Evolutionary conservation across 2,797 vertebrate genomes (phyloP).

Genomic region (Cryptoblepharus egeriae): DNA sequence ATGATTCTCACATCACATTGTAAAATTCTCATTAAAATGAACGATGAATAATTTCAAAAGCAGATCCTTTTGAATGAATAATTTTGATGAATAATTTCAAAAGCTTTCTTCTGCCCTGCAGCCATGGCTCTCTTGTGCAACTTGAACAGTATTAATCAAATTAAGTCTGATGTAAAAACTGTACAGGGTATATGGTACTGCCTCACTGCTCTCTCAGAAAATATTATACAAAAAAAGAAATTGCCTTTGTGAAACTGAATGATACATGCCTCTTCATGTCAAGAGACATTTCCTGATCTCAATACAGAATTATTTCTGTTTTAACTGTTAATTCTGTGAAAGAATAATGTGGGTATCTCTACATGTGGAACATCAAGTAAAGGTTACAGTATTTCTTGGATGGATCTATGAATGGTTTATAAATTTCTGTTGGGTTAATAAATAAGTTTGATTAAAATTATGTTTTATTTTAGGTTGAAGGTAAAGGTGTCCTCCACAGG

Average conservation of each 20-base stretch:
- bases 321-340: not conserved
- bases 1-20: not conserved
- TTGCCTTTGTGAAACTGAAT: not conserved
- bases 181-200: slow-evolving; percentile 18
- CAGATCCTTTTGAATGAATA: too few species aligned
- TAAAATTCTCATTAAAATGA: slow-evolving; percentile 45
- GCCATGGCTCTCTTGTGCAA: slow-evolving; percentile 6
- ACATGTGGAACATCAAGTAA: not conserved
- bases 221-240: not conserved
- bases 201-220: not conserved
- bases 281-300: not conserved
- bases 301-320: not conserved
- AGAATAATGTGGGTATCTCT: not conserved
- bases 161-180: slow-evolving; percentile 41
- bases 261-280: too few species aligned
- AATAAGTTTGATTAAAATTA: too few species aligned
- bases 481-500: too few species aligned
- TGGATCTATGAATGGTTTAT: not conserved
- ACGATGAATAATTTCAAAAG: slow-evolving; percentile 49
- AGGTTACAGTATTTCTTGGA: not conserved
- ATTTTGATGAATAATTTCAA: slow-evolving; percentile 52
- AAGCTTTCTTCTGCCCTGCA: slow-evolving; percentile 23
- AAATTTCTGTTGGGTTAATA: not conserved
- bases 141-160: slow-evolving; percentile 39
- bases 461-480: too few species aligned